Percentiles rank a stretch among this genome's conserved stretches.
Conservation (phyloP, 2,113 vertebrate species). For the Salvelinus fontinalis region DNA sequence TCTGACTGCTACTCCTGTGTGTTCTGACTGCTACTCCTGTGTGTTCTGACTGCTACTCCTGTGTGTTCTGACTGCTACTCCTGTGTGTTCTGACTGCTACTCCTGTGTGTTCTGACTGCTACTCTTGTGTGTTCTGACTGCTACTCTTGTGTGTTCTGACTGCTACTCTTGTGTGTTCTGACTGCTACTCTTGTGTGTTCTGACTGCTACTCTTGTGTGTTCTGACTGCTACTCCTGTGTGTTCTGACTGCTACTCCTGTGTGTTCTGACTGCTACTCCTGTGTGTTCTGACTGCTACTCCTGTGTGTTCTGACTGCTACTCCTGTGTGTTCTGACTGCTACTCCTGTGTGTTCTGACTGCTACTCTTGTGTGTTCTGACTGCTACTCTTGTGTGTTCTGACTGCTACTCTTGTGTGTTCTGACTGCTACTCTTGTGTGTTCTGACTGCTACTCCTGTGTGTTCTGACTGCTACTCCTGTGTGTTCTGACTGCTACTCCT, state of each 20-base stretch:
- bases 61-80: no score
- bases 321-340: background rate
- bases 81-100: background rate
- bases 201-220: no score
- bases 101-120: no score
- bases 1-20: no score
- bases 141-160: no score
- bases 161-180: no score
- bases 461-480: background rate
- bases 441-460: no score
- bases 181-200: background rate
- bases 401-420: no score
- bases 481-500: background rate
- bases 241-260: no score
- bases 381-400: no score
- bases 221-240: background rate
- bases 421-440: background rate
- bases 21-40: background rate
- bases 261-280: background rate
- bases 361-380: background rate
- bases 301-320: no score
- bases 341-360: no score
- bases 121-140: background rate
- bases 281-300: background rate
- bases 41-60: background rate